Evolutionary conservation across 2,888 invertebrate species (phyloP).

Genomic region (Lasioglossum malachurum): DNA sequence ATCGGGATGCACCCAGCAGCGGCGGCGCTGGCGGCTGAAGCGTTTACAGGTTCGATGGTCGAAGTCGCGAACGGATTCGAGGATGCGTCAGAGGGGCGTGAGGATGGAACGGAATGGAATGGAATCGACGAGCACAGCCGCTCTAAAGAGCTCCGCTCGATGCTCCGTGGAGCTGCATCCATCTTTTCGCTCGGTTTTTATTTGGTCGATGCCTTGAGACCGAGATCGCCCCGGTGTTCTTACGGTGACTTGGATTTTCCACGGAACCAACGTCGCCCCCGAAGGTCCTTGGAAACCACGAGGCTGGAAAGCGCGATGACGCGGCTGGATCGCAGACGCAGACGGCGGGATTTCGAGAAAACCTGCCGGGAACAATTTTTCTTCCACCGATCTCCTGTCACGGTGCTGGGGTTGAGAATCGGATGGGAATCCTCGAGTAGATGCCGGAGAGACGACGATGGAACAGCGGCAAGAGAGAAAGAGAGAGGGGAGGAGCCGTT

Average conservation of each 20-base stretch:
- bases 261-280: constrained; percentile 20
- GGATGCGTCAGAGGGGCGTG: not conserved
- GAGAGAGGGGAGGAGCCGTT: not conserved
- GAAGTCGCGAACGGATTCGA: constrained; percentile 16
- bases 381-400: not conserved
- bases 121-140: constrained; percentile 20
- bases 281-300: constrained; percentile 34
- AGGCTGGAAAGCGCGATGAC: constrained; percentile 23
- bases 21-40: not conserved
- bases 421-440: not conserved
- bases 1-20: not conserved
- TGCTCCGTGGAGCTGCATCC: constrained; percentile 32
- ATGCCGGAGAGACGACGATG: not conserved
- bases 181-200: constrained; percentile 18
- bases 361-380: constrained; percentile 13
- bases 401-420: not conserved
- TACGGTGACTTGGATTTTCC: constrained; percentile 45
- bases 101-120: constrained; percentile 23
- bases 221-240: constrained; percentile 37
- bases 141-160: constrained; percentile 47
- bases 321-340: not conserved
- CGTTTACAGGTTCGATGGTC: not conserved
- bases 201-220: constrained; percentile 24
- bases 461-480: not conserved
- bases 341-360: constrained; percentile 10